Percentiles rank a stretch among this genome's conserved stretches.
phyloP scores from a whole-genome alignment of 2,888 invertebrate genomes.

The Ophion ventricosus region DNA sequence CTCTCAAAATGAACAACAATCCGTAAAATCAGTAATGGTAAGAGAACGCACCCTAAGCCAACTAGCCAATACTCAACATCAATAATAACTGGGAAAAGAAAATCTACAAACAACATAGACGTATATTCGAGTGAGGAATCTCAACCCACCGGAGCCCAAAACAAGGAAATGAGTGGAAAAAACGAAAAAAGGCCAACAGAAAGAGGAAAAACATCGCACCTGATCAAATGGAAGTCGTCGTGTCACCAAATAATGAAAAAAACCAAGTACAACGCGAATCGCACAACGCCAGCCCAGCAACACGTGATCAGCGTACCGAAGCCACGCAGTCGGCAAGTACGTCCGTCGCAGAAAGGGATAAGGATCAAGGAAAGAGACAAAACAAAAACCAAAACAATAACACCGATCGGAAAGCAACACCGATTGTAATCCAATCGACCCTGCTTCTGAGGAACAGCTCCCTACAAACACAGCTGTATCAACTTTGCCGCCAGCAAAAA shows the following conservation, averaged over 20 bases:
- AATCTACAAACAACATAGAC: constrained; percentile 10
- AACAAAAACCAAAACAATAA: too few relatives aligned
- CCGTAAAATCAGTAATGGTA: neutral
- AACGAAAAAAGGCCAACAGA: constrained; percentile 2
- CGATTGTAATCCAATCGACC: constrained; percentile 29
- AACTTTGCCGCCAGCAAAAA: constrained; percentile 17
- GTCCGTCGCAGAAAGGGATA: constrained; percentile 1
- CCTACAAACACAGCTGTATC: constrained; percentile 11
- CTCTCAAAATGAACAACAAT: constrained; percentile 20
- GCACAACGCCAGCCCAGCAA: neutral
- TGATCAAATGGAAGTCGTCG: neutral
- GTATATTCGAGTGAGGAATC: constrained; percentile 26
- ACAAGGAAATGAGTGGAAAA: neutral
- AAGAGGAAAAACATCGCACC: constrained; percentile 2
- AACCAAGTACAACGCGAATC: neutral
- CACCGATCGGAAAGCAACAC: constrained; percentile 21
- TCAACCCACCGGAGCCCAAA: neutral
- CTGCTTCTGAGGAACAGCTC: neutral
- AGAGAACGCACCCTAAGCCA: constrained; percentile 13
- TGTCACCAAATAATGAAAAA: neutral
- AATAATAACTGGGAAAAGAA: constrained; percentile 13
- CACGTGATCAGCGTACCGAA: neutral
- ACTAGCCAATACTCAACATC: constrained; percentile 10
- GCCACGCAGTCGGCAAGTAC: too few relatives aligned
- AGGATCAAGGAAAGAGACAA: neutral